Evolutionary conservation across 2,888 invertebrate species (phyloP).

Genomic region (Caenorhabditis sinica): DNA sequence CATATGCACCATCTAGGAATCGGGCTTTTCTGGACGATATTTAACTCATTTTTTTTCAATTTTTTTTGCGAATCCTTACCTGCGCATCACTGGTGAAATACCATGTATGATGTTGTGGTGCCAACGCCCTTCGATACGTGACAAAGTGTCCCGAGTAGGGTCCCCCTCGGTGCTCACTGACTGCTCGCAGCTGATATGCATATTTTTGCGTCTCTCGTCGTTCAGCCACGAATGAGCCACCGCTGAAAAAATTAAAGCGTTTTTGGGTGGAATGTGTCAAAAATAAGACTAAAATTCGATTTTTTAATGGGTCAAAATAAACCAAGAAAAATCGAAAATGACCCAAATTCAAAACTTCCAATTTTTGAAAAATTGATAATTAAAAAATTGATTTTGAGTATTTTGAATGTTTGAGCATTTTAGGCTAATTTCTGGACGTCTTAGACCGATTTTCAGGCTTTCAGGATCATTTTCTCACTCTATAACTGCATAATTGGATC

Average conservation of each 20-base stretch:
- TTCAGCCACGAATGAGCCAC: slow-evolving; percentile 75
- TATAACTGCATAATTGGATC: slow-evolving; percentile 52
- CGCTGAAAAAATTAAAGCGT: slow-evolving; percentile 68
- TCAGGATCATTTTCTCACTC: slow-evolving; percentile 53
- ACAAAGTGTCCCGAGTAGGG: slow-evolving; percentile 95
- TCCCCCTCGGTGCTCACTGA: slow-evolving; percentile 93
- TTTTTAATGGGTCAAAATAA: background rate
- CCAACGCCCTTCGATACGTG: slow-evolving; percentile 89
- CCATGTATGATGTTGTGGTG: slow-evolving; percentile 87
- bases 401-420: no score
- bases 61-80: slow-evolving; percentile 86
- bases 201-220: slow-evolving; percentile 80
- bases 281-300: background rate
- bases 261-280: no score
- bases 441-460: background rate
- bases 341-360: no score
- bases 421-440: no score
- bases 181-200: slow-evolving; percentile 90
- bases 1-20: no score
- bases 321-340: no score
- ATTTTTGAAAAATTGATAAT: no score
- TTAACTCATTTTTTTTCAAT: background rate
- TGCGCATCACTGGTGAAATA: slow-evolving; percentile 92
- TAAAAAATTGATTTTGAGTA: no score
- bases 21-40: background rate